Percentiles rank a stretch among this genome's conserved stretches.
phyloP scores from a whole-genome alignment of 2,888 invertebrate genomes.

The Caenorhabditis panamensis region DNA sequence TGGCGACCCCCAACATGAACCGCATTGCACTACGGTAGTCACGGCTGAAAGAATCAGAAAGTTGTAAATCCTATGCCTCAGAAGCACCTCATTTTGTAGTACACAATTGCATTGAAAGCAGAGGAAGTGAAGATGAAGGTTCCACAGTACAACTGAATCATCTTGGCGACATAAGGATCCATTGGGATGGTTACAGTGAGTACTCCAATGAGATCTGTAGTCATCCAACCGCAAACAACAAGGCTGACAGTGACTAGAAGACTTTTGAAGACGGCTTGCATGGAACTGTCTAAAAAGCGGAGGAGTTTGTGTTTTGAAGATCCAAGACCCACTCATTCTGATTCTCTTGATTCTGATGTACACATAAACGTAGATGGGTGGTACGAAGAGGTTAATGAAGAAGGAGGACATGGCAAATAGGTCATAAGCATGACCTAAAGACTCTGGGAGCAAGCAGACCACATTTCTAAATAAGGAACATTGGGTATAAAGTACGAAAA shows the following conservation, averaged over 20 bases:
- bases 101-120: conserved; percentile 50
- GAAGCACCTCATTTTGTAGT: conserved; percentile 44
- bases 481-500: too few relatives aligned
- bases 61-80: not conserved
- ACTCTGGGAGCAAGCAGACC: conserved; percentile 37
- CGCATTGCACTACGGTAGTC: conserved; percentile 51
- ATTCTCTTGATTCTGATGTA: conserved; percentile 22
- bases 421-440: conserved; percentile 37
- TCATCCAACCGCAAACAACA: conserved; percentile 57
- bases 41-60: conserved; percentile 34
- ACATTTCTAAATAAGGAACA: conserved; percentile 19
- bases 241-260: conserved; percentile 42
- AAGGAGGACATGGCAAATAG: conserved; percentile 32
- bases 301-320: too few relatives aligned
- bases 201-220: conserved; percentile 50
- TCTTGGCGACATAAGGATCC: conserved; percentile 35
- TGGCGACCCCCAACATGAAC: conserved; percentile 31
- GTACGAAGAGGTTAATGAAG: conserved; percentile 35
- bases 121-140: conserved; percentile 51
- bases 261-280: conserved; percentile 50
- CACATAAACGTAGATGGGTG: conserved; percentile 36
- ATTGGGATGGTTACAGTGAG: conserved; percentile 48
- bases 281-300: conserved; percentile 34
- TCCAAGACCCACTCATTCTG: conserved; percentile 22
- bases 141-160: conserved; percentile 54